phyloP scores from a whole-genome alignment of 2,888 invertebrate genomes.

The Heliothis peltigera region DNA sequence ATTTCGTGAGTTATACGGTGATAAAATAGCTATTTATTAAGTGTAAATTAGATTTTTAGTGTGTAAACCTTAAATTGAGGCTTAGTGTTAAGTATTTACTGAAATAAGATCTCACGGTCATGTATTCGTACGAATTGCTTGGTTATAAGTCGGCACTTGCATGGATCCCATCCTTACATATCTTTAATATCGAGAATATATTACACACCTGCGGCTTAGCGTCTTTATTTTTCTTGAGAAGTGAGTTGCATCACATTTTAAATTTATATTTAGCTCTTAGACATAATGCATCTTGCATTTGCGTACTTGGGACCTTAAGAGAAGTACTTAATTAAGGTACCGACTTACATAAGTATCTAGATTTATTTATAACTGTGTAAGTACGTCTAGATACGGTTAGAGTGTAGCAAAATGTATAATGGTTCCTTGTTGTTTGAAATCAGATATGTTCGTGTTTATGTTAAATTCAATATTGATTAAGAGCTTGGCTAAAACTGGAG shows the following conservation, averaged over 20 bases:
- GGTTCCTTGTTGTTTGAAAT: no score
- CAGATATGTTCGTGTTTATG: no score
- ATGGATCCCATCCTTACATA: neutral
- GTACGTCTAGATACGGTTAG: no score
- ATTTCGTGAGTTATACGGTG: slow-evolving; percentile 33
- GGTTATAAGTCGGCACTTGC: slow-evolving; percentile 13
- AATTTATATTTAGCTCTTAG: neutral
- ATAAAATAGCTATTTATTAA: neutral
- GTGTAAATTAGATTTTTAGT: slow-evolving; percentile 5
- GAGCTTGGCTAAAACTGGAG: no score
- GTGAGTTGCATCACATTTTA: neutral
- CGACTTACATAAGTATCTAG: no score
- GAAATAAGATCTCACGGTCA: neutral
- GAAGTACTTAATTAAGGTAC: no score
- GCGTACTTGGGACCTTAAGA: slow-evolving; percentile 1
- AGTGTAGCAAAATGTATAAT: no score
- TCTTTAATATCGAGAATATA: neutral
- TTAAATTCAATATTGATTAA: no score
- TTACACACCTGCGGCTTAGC: neutral
- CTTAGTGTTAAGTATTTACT: neutral
- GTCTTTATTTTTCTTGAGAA: slow-evolving; percentile 9
- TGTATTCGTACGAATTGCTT: slow-evolving; percentile 4
- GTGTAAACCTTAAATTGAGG: neutral
- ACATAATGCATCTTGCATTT: slow-evolving; percentile 19
- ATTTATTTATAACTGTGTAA: no score